These are phyloP conservation scores for Tetrapedia diversipes DNA, from an alignment of 2,888 invertebrate genomes.

Conservation along the genomic window DNA sequence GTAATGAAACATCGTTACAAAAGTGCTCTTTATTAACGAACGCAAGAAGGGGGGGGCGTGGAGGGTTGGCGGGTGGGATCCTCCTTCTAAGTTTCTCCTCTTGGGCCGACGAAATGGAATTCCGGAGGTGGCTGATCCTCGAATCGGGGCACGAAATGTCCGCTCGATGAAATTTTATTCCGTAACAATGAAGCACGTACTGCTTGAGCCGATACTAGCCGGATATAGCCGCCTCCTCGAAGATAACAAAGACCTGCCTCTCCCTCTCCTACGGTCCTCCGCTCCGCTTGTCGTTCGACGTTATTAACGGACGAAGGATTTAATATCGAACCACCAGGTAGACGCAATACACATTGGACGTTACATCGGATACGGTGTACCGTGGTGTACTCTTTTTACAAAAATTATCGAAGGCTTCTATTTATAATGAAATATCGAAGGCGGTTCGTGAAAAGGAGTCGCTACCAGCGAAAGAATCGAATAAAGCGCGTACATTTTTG, in stretches of 20 bases:
- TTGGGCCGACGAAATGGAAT: slow-evolving; percentile 50
- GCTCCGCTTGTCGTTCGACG: slow-evolving; percentile 41
- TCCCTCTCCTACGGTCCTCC: neutral
- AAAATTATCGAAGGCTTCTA: neutral
- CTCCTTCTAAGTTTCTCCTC: slow-evolving; percentile 15
- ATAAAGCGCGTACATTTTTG: too few species aligned
- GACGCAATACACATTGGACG: slow-evolving; percentile 18
- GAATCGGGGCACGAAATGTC: slow-evolving; percentile 28
- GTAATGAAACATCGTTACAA: slow-evolving; percentile 66
- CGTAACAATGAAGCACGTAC: slow-evolving; percentile 51
- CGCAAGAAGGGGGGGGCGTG: neutral
- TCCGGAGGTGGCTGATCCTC: slow-evolving; percentile 24
- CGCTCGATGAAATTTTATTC: slow-evolving; percentile 50
- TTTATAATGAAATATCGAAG: neutral
- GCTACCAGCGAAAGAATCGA: too few species aligned
- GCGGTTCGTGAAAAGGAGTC: too few species aligned
- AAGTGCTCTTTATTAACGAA: slow-evolving; percentile 65
- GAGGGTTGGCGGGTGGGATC: neutral
- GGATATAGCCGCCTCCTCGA: slow-evolving; percentile 29
- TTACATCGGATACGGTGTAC: slow-evolving; percentile 14
- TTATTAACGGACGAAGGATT: slow-evolving; percentile 61
- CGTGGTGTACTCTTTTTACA: neutral
- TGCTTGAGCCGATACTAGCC: slow-evolving; percentile 34
- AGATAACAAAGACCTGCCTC: slow-evolving; percentile 36
- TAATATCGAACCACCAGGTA: slow-evolving; percentile 50